Evolutionary conservation across 2,113 vertebrate species (phyloP).

Genomic region (Dicerorhinus sumatrensis): DNA sequence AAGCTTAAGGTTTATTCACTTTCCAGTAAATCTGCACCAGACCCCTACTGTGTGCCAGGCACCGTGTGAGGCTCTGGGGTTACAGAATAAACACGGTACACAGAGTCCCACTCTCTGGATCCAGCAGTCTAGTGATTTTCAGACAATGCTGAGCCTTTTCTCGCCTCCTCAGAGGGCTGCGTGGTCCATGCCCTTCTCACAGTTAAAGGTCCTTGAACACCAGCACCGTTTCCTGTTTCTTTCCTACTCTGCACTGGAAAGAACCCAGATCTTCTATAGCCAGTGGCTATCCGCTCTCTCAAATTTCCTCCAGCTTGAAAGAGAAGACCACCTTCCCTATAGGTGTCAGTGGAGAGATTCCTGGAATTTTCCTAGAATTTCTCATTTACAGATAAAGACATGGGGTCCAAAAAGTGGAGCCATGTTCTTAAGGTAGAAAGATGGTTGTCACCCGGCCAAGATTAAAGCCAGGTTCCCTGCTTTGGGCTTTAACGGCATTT

Average conservation of each 20-base stretch:
- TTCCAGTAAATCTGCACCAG: not conserved
- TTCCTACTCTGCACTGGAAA: not conserved
- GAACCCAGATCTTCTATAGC: not conserved
- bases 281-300: not conserved
- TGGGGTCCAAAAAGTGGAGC: not conserved
- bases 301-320: not conserved
- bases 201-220: not conserved
- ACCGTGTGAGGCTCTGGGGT: not conserved
- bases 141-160: not conserved
- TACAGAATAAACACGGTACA: accelerated
- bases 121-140: not conserved
- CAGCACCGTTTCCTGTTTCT: not conserved
- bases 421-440: not conserved
- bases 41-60: not conserved
- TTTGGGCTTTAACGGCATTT: not conserved
- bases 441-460: not conserved
- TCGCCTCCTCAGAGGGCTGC: not conserved
- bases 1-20: not conserved
- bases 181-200: not conserved
- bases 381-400: not conserved
- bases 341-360: not conserved
- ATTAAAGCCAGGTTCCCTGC: not conserved
- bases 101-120: not conserved
- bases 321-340: not conserved
- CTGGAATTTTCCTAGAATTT: slow-evolving; percentile 30